Conservation (phyloP, 2,888 invertebrate species). For the Cerceris ruficornis region DNA sequence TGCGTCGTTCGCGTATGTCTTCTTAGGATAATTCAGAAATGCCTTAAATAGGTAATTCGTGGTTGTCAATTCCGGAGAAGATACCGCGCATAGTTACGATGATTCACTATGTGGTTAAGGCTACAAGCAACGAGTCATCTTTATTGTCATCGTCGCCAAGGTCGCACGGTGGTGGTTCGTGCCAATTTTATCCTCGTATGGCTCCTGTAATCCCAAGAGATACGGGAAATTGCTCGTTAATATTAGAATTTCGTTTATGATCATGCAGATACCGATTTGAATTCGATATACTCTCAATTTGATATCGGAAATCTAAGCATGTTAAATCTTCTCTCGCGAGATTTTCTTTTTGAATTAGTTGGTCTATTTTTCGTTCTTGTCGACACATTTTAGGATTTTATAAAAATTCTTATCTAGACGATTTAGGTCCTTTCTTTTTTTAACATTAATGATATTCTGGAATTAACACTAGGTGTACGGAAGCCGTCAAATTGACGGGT, state of each 20-base stretch:
- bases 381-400: too few species aligned
- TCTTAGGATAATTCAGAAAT: conserved; percentile 42
- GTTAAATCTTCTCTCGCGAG: too few species aligned
- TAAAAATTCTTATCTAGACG: too few species aligned
- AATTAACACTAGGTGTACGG: too few species aligned
- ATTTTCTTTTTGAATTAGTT: too few species aligned
- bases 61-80: conserved; percentile 53
- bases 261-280: not conserved
- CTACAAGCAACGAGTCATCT: conserved; percentile 63
- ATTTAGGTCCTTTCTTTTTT: too few species aligned
- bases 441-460: not conserved
- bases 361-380: too few species aligned
- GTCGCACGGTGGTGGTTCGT: conserved; percentile 34
- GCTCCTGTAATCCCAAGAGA: not conserved
- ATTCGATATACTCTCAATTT: too few species aligned
- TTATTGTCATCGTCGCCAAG: conserved; percentile 66
- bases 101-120: conserved; percentile 60
- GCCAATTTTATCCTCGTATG: not conserved
- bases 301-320: too few species aligned
- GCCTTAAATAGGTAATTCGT: conserved; percentile 53
- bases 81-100: conserved; percentile 48
- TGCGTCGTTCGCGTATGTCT: conserved; percentile 3
- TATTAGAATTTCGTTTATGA: not conserved
- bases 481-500: too few species aligned
- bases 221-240: not conserved